These are phyloP conservation scores for Tryphoninae sp. DNA, from an alignment of 2,888 invertebrate genomes.

Conservation along the genomic window DNA sequence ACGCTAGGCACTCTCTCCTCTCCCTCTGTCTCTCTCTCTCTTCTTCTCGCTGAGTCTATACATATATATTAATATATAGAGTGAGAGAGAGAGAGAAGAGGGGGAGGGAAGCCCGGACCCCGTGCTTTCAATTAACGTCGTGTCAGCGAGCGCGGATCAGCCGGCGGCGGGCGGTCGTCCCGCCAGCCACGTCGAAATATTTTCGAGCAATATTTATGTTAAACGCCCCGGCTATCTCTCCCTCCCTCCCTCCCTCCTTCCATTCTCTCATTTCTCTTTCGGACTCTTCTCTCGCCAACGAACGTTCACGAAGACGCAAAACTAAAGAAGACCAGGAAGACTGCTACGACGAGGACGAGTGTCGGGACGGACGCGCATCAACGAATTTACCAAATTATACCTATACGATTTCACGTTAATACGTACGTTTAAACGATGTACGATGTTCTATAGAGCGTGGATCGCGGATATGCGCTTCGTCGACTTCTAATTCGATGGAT, in stretches of 20 bases:
- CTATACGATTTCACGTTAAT: neutral
- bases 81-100: slow-evolving; percentile 9
- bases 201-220: slow-evolving; percentile 78
- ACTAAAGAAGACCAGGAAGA: slow-evolving; percentile 42
- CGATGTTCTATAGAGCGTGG: slow-evolving; percentile 34
- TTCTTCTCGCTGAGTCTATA: neutral
- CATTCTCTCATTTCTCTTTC: slow-evolving; percentile 32
- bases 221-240: slow-evolving; percentile 66
- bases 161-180: slow-evolving; percentile 69
- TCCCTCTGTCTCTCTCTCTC: neutral
- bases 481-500: slow-evolving; percentile 54
- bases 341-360: slow-evolving; percentile 31
- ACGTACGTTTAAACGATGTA: neutral
- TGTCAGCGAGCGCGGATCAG: slow-evolving; percentile 75
- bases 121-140: slow-evolving; percentile 78
- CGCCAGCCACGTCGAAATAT: slow-evolving; percentile 73
- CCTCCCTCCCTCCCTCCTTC: slow-evolving; percentile 54
- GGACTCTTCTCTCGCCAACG: slow-evolving; percentile 47
- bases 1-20: neutral
- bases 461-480: slow-evolving; percentile 57
- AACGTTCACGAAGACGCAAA: slow-evolving; percentile 19
- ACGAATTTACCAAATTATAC: slow-evolving; percentile 53
- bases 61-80: slow-evolving; percentile 9
- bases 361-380: slow-evolving; percentile 43
- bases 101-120: slow-evolving; percentile 58